Percentiles rank a stretch among this genome's conserved stretches.
Evolutionary conservation across 2,113 vertebrate species (phyloP).

Genomic region (Paramisgurnus dabryanus): DNA sequence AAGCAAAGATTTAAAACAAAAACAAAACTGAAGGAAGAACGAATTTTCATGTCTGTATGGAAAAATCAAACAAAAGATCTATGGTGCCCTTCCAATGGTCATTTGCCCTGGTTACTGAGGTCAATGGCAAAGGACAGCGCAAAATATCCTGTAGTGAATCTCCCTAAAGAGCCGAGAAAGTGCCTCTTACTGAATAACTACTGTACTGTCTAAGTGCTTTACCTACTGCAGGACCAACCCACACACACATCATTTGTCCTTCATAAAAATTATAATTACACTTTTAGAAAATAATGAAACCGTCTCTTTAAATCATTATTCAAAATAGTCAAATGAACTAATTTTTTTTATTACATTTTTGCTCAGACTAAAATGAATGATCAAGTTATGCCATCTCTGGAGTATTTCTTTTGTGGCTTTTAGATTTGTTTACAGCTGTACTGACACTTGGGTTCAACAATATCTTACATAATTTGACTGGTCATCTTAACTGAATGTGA

Average conservation of each 20-base stretch:
- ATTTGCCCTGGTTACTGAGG: too few species aligned
- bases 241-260: conserved; percentile 11
- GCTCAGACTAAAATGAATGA: too few species aligned
- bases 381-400: too few species aligned
- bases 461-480: conserved; percentile 34
- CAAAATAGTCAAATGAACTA: background rate
- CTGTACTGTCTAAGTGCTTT: background rate
- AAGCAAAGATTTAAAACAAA: too few species aligned
- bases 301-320: background rate
- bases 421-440: background rate
- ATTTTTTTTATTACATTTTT: too few species aligned
- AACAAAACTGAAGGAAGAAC: too few species aligned
- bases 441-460: conserved; percentile 27
- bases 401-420: background rate
- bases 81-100: too few species aligned
- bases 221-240: background rate
- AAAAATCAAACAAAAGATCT: too few species aligned
- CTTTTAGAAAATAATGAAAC: background rate
- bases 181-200: conserved; percentile 2
- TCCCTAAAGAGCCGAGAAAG: conserved; percentile 3
- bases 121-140: conserved; percentile 29
- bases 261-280: background rate
- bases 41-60: too few species aligned
- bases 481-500: conserved; percentile 30
- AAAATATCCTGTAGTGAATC: conserved; percentile 52